These are phyloP conservation scores for Torymus auratus DNA, from an alignment of 2,888 invertebrate species.

Conservation along the genomic window DNA sequence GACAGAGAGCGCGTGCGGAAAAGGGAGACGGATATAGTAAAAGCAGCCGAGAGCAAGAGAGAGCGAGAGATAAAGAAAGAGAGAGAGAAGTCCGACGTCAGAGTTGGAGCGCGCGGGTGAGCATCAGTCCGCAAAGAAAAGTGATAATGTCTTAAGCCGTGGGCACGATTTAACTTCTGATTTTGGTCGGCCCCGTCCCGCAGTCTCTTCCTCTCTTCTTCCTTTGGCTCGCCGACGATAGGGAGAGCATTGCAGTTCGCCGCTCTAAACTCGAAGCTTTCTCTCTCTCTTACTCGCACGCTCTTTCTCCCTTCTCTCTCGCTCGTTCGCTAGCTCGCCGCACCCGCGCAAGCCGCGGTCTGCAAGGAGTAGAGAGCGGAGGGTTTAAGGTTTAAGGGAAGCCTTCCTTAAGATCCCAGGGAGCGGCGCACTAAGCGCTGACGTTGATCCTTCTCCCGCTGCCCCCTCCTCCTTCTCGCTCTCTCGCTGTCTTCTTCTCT, in stretches of 20 bases:
- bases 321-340: background rate
- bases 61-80: background rate
- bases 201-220: constrained; percentile 57
- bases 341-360: constrained; percentile 64
- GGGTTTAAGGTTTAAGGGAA: constrained; percentile 75
- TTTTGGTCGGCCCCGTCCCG: constrained; percentile 63
- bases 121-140: constrained; percentile 78
- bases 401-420: constrained; percentile 69
- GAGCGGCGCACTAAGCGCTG: constrained; percentile 69
- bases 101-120: constrained; percentile 57
- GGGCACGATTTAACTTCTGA: constrained; percentile 77
- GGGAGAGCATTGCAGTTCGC: constrained; percentile 63
- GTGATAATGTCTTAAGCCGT: constrained; percentile 84
- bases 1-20: constrained; percentile 15
- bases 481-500: constrained; percentile 63
- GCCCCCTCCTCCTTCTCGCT: constrained; percentile 59
- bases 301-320: constrained; percentile 2
- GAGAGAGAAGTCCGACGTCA: constrained; percentile 6
- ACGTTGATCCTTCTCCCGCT: constrained; percentile 73
- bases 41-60: constrained; percentile 2
- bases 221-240: constrained; percentile 54
- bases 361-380: constrained; percentile 62
- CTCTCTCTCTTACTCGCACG: constrained; percentile 6
- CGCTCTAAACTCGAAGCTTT: constrained; percentile 70
- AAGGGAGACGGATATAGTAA: constrained; percentile 20